phyloP scores from a whole-genome alignment of 53 echinoderm and acorn worm species.

The Echinarachnius parma region DNA sequence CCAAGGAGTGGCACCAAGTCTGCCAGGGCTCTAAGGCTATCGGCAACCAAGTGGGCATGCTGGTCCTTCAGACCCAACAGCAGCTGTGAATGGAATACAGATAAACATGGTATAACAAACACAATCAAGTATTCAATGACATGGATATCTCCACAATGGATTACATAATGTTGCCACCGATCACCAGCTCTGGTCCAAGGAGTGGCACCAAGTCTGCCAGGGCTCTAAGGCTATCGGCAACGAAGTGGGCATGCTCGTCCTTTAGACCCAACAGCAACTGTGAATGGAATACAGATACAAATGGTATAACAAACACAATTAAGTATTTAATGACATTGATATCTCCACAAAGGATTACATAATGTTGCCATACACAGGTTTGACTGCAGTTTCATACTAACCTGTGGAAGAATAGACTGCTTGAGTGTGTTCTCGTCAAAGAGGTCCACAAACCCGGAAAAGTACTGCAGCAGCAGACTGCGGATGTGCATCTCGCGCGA shows the following conservation, averaged over 20 bases:
- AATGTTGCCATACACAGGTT: too few relatives aligned
- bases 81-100: too few relatives aligned
- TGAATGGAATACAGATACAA: too few relatives aligned
- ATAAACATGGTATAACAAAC: too few relatives aligned
- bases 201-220: slow-evolving; percentile 76
- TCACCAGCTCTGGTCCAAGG: slow-evolving; percentile 71
- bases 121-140: too few relatives aligned
- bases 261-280: slow-evolving; percentile 85
- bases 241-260: slow-evolving; percentile 75
- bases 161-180: slow-evolving; percentile 78
- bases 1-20: slow-evolving; percentile 79
- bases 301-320: too few relatives aligned
- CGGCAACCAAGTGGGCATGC: slow-evolving; percentile 75
- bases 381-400: too few relatives aligned
- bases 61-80: slow-evolving; percentile 81
- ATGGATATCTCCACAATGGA: slow-evolving; percentile 98
- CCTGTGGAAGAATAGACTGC: slow-evolving; percentile 71
- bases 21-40: slow-evolving; percentile 75
- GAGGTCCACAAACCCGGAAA: slow-evolving; percentile 74
- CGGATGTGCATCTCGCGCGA: slow-evolving; percentile 91
- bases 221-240: slow-evolving; percentile 74
- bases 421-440: slow-evolving; percentile 67
- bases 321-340: too few relatives aligned
- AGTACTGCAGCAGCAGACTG: slow-evolving; percentile 71
- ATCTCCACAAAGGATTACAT: too few relatives aligned